Evolutionary conservation across 1,140 invertebrate genomes (phyloP).

Genomic region (Diploscapter pachys): DNA sequence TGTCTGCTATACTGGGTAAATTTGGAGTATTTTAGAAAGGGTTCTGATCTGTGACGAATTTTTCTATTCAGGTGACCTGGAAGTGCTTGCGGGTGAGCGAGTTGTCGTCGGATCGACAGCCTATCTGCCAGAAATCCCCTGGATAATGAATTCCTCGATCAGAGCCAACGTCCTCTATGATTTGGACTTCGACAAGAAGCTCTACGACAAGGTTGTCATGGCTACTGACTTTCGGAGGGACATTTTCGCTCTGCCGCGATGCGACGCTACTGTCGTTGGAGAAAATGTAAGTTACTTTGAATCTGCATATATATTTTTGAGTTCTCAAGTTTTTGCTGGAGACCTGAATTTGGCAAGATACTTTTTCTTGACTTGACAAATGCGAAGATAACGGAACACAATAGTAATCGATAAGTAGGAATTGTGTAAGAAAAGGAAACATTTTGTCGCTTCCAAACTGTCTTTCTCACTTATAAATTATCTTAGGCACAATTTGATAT

Average conservation of each 20-base stretch:
- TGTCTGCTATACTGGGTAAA: conserved; percentile 7
- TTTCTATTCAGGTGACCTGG: not conserved
- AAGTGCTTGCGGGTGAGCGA: not conserved
- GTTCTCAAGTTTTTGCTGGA: not conserved
- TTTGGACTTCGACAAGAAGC: conserved; percentile 12
- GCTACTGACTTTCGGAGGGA: conserved; percentile 8
- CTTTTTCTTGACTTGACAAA: not conserved
- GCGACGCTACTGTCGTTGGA: conserved; percentile 10
- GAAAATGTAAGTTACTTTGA: conserved; percentile 9
- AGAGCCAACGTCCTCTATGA: conserved; percentile 15
- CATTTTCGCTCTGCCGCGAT: conserved; percentile 7
- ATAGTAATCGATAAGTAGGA: not conserved
- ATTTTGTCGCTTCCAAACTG: too few relatives aligned
- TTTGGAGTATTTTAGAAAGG: not conserved
- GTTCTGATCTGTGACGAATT: not conserved
- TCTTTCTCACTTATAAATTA: not conserved
- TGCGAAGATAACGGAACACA: not conserved
- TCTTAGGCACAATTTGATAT: too few relatives aligned
- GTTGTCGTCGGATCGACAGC: conserved; percentile 7
- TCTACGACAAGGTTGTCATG: not conserved
- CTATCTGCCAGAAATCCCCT: conserved; percentile 8
- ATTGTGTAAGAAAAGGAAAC: too few relatives aligned
- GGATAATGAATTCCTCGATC: conserved; percentile 10
- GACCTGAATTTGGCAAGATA: not conserved
- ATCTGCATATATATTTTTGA: not conserved